Base-by-base conservation (phyloP, 2,113 vertebrate genomes). In the Chinchilla lanigera region DNA sequence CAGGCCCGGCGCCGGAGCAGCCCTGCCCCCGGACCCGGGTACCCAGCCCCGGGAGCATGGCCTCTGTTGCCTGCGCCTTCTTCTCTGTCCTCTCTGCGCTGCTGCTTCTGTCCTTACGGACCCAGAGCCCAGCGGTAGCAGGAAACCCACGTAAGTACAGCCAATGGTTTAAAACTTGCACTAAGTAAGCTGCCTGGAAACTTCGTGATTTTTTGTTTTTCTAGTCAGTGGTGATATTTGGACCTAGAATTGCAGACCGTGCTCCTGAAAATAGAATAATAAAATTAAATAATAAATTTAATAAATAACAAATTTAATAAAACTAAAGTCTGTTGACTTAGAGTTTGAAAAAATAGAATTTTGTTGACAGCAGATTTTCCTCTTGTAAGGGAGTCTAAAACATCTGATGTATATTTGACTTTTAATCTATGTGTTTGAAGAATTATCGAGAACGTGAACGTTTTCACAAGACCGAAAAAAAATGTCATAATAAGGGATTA, bases 91-190 rank as follows among this genome's bases (percentile, higher is more conserved):
- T 41, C 44, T 24, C 97, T 85, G 33, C 61, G 12, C 17, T 63
- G 47, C 84, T 98, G 86, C 89, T 98, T 50, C 63, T 98, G 0
- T 95, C 65, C 71, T 0, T 95, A 60, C 81, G 28, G 41, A 50
- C 63, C 61, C 47, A 87, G 95, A 96, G 82, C 83, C 85, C 13
- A 0, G 41, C 88, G 56, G 93, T 89, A 58, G 78, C 89, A 67
- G 98, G 60, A 54, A 97, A 98, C 92, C 97, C 97, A 96, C 82
- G 98, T 99, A 97, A 98, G 98, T 98, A 98, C 85, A 83, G 50
- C 65, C 22, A 20, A 52, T 86, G 85, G 35, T 11, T 96, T 97
- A 47, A 94, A 98, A 98, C 94, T 98, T 91, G 38, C 8, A 1
- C 38, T 47, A 56, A 19, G 47, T 47, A 56, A 19, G 47, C 96